phyloP scores from a whole-genome alignment of 1,140 invertebrate species.

The Druon quercuslanigerum region DNA sequence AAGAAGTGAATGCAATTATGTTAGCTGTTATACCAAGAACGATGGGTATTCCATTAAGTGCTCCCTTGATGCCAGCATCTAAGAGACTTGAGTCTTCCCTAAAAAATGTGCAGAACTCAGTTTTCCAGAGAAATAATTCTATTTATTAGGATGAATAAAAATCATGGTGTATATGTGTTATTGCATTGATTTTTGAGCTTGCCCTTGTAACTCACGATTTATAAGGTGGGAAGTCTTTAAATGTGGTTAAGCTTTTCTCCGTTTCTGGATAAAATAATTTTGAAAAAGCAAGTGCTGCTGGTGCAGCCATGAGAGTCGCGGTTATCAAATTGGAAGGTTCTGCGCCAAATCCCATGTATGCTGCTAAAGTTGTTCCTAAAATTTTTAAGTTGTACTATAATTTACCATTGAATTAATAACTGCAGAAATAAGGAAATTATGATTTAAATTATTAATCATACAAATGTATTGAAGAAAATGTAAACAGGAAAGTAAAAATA shows the following conservation, averaged over 20 bases:
- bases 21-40: slow-evolving; percentile 93
- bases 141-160: not conserved
- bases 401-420: slow-evolving; percentile 15
- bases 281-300: slow-evolving; percentile 90
- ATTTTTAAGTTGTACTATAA: slow-evolving; percentile 33
- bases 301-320: slow-evolving; percentile 96
- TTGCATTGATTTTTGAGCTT: slow-evolving; percentile 6
- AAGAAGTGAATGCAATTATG: slow-evolving; percentile 92
- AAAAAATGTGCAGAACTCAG: slow-evolving; percentile 41
- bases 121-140: slow-evolving; percentile 25
- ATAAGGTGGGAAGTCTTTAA: slow-evolving; percentile 80
- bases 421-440: not conserved
- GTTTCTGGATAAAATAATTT: slow-evolving; percentile 96
- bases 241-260: slow-evolving; percentile 82
- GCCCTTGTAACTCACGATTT: slow-evolving; percentile 77
- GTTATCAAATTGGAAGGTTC: slow-evolving; percentile 88
- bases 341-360: slow-evolving; percentile 94
- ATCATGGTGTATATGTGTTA: not conserved
- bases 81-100: slow-evolving; percentile 89
- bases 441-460: not conserved
- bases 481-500: slow-evolving; percentile 22
- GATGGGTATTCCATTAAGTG: slow-evolving; percentile 86
- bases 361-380: slow-evolving; percentile 89
- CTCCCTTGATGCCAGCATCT: slow-evolving; percentile 93
- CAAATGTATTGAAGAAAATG: not conserved